Evolutionary conservation across 2,888 invertebrate genomes (phyloP).

Genomic region (Philereme vetulata): DNA sequence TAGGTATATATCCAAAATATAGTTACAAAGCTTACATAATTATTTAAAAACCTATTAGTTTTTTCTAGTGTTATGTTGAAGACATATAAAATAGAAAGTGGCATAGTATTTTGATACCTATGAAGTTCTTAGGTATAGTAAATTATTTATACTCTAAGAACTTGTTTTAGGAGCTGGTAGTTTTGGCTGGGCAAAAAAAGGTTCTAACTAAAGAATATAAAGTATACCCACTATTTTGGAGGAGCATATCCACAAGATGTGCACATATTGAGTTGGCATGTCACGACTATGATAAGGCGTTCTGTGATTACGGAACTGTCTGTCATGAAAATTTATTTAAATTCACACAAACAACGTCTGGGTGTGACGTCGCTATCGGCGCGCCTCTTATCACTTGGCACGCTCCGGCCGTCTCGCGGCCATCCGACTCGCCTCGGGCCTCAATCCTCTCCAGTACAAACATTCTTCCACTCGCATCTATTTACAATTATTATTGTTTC

Average conservation of each 20-base stretch:
- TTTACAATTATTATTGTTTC: slow-evolving; percentile 42
- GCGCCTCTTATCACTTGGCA: slow-evolving; percentile 84
- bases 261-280: slow-evolving; percentile 68
- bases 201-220: neutral
- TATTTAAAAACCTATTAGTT: too few species aligned
- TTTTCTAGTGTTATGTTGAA: too few species aligned
- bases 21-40: too few species aligned
- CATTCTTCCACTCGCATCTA: slow-evolving; percentile 60
- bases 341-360: slow-evolving; percentile 84
- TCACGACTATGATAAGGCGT: slow-evolving; percentile 72
- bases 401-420: slow-evolving; percentile 79
- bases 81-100: too few species aligned
- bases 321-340: slow-evolving; percentile 84
- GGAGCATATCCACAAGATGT: slow-evolving; percentile 46
- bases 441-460: slow-evolving; percentile 65
- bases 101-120: too few species aligned
- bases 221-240: slow-evolving; percentile 45
- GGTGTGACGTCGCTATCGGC: slow-evolving; percentile 83
- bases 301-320: slow-evolving; percentile 83
- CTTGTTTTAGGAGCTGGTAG: too few species aligned
- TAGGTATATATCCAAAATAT: too few species aligned
- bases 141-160: too few species aligned
- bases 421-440: slow-evolving; percentile 68
- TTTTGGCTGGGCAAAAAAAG: too few species aligned
- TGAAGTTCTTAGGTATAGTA: too few species aligned